Conservation (phyloP, 1,140 invertebrate species). For the Drosophila oshimai region DNA sequence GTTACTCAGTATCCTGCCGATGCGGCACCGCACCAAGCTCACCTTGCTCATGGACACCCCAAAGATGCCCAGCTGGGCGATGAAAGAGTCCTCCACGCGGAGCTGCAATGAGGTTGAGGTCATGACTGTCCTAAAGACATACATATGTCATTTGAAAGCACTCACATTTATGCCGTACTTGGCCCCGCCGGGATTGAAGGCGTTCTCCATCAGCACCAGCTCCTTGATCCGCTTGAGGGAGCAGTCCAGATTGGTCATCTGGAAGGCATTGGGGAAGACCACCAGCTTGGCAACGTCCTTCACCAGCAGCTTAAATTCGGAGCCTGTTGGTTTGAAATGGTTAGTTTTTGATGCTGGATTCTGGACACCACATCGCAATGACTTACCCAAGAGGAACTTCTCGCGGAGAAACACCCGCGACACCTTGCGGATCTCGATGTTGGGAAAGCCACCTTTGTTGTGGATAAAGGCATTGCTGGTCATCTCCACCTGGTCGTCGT, state of each 20-base stretch:
- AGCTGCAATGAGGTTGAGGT: no score
- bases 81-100: slow-evolving; percentile 41
- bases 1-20: slow-evolving; percentile 39
- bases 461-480: slow-evolving; percentile 50
- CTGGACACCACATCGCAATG: no score
- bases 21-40: slow-evolving; percentile 47
- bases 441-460: slow-evolving; percentile 69
- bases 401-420: slow-evolving; percentile 40
- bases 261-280: slow-evolving; percentile 56
- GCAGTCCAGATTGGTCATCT: slow-evolving; percentile 53
- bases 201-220: slow-evolving; percentile 49
- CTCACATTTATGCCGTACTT: slow-evolving; percentile 58
- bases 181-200: slow-evolving; percentile 47
- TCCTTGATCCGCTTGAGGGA: slow-evolving; percentile 39
- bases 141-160: no score
- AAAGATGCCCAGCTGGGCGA: slow-evolving; percentile 52
- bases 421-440: slow-evolving; percentile 54
- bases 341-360: no score
- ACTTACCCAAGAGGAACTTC: slow-evolving; percentile 56
- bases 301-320: slow-evolving; percentile 61
- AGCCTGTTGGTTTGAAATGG: slow-evolving; percentile 1
- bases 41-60: slow-evolving; percentile 67
- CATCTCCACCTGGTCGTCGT: slow-evolving; percentile 61
- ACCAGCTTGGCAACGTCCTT: slow-evolving; percentile 37
- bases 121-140: no score